Evolutionary conservation across 1,140 invertebrate genomes (phyloP), one percentile per base, ranked within the genome.

Genomic region (Tetranychus urticae): DNA sequence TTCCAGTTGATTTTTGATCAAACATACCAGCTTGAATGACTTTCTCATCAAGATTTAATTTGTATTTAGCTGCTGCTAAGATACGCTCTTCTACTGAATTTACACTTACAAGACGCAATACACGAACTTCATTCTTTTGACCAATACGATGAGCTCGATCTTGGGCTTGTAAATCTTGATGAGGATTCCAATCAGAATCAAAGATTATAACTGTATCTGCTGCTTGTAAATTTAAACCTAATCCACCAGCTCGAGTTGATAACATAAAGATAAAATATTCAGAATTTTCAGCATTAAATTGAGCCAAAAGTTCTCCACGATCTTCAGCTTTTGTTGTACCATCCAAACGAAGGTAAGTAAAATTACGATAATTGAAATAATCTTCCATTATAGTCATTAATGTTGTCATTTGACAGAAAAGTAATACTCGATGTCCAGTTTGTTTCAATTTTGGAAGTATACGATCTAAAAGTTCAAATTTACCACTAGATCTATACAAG

Each of bases 1-100:
- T 83, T 1, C 89, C 91, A 0, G 94, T 97, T 0, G 92, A 97
- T 70, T 97, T 94, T 67, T 97, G 90, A 79, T 98, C 92, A 72
- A 98, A 98, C 90, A 97, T 98, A 71, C 94, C 94, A 63, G 92
- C 92, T 71, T 98, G 94, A 70, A 98, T 98, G 61, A 98, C 93
- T 72, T 98, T 98, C 70, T 97, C 92, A 71, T 98, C 94, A 80
- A 98, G 92, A 70, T 98, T 98, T 31, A 98, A 74, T 71, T 99
- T 83, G 70, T 80, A 83, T 36, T 80, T 72, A 37, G 80, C 80
- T 1, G 93, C 93, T 46, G 93, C 93, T 47, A 97, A 75, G 70
- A 98, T 99, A 68, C 90, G 79, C 70, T 98, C 94, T 75, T 99
- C 94, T 0, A 99, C 92, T 0, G 90, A 93, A 74, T 97, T 97